Base-by-base conservation (phyloP, 2,113 vertebrate species). In the Phalacrocorax aristotelis region DNA sequence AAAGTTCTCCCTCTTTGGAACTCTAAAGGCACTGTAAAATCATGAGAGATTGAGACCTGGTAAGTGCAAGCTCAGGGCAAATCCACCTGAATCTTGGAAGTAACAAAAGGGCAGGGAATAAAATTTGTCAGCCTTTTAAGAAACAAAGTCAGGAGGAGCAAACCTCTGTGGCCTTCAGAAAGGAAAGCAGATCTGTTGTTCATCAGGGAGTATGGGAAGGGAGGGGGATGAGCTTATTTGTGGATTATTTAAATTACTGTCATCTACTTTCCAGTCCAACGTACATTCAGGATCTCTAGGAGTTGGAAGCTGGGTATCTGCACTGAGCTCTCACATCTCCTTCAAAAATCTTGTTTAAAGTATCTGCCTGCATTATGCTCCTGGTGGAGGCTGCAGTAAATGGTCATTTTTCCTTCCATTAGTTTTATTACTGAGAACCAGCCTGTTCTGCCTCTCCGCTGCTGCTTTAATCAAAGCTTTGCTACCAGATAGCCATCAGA, bases 401-500 rank as follows among this genome's bases (percentile, higher is more conserved):
- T 58, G 82, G 58, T 58, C 71, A 15, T 77, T 95, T 81, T 87
- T 76, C 74, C 71, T 93, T 54, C 89, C 70, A 71, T 95, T 88
- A 70, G 49, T 86, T 93, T 95, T 91, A 89, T 95, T 94, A 60
- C 87, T 27, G 58, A 87, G 83, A 95, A 79, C 77, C 38, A 87
- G 87, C 89, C 91, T 32, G 69, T 79, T 90, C 91, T 95, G 87
- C 87, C 46, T 83, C 68, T 95, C 52, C 6, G 38, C 89, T 92
- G 77, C 90, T 85, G 93, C 83, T 93, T 91, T 91, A 93, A 92
- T 87, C 77, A 76, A 83, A 88, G 89, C 84, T 83, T 44, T 83
- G 93, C 84, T 94, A 42, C 70, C 81, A 91, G 93, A 95, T 94
- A 95, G 87, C 91, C 91, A 90, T 95, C 93, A 60, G 87, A 88